Conservation (phyloP, 2,113 vertebrate species). For the Pampusana beccarii region DNA sequence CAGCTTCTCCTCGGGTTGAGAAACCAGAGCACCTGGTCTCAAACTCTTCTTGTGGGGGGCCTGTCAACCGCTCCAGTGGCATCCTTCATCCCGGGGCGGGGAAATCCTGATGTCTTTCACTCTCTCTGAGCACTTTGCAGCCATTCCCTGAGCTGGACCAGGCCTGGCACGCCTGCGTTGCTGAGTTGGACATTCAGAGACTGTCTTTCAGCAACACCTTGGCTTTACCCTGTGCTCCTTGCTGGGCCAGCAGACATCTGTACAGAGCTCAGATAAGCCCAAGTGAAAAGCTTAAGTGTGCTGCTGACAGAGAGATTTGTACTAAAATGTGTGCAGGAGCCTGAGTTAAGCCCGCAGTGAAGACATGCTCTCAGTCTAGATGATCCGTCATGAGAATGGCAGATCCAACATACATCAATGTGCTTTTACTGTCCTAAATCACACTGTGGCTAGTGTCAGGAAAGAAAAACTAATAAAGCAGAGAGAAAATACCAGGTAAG, state of each 20-base stretch:
- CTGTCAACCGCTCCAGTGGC: rapidly evolving
- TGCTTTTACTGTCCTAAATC: neutral
- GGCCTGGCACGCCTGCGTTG: rapidly evolving
- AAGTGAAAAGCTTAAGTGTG: neutral
- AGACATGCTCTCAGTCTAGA: neutral
- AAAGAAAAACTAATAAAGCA: neutral
- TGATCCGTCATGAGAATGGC: neutral
- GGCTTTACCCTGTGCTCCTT: neutral
- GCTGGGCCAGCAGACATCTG: neutral
- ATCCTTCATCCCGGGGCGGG: neutral
- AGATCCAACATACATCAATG: neutral
- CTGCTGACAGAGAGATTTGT: neutral
- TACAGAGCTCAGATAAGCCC: neutral
- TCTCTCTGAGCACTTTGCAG: neutral
- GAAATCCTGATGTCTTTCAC: rapidly evolving
- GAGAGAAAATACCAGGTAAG: neutral
- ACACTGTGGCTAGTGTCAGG: neutral
- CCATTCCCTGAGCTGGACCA: neutral
- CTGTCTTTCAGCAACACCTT: neutral
- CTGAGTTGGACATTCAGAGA: rapidly evolving
- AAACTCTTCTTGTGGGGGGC: neutral
- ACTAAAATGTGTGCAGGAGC: neutral
- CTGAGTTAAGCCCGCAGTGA: neutral
- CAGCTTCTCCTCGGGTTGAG: neutral
- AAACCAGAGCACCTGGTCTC: neutral